Evolutionary conservation across 2,113 vertebrate species (phyloP).

Genomic region (Lampris incognitus): DNA sequence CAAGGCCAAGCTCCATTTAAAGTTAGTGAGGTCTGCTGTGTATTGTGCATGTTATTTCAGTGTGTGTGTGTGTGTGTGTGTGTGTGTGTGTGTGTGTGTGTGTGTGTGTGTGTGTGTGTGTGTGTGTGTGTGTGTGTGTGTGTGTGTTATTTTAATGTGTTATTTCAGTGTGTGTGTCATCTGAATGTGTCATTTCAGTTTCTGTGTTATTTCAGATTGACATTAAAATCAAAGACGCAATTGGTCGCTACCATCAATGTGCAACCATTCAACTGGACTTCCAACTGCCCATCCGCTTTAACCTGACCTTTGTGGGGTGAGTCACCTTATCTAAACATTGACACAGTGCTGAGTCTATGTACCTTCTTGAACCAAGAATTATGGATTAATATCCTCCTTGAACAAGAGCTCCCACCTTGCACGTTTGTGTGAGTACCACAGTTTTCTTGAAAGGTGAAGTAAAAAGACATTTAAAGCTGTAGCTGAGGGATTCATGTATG

Average conservation of each 20-base stretch:
- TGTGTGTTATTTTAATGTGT: too few species aligned
- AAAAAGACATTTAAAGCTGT: background rate
- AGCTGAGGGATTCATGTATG: background rate
- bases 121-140: too few species aligned
- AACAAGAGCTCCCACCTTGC: slow-evolving; percentile 11
- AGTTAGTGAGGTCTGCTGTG: background rate
- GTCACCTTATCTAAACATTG: slow-evolving; percentile 61
- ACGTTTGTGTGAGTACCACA: background rate
- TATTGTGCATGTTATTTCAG: too few species aligned
- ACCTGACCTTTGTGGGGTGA: slow-evolving; percentile 94
- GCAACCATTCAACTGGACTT: slow-evolving; percentile 97
- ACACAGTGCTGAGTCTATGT: slow-evolving; percentile 27
- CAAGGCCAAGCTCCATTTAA: background rate
- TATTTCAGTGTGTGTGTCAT: too few species aligned
- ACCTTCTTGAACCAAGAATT: slow-evolving; percentile 20
- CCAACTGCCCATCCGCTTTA: slow-evolving; percentile 93
- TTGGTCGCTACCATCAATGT: slow-evolving; percentile 95
- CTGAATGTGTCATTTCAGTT: background rate
- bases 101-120: too few species aligned
- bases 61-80: too few species aligned
- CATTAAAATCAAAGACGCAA: slow-evolving; percentile 94
- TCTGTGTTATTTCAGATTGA: slow-evolving; percentile 87
- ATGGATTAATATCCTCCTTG: slow-evolving; percentile 27
- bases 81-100: too few species aligned
- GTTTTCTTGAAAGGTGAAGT: background rate